These are phyloP conservation scores for Psophia crepitans DNA, from an alignment of 2,113 vertebrate species.

Conservation along the genomic window DNA sequence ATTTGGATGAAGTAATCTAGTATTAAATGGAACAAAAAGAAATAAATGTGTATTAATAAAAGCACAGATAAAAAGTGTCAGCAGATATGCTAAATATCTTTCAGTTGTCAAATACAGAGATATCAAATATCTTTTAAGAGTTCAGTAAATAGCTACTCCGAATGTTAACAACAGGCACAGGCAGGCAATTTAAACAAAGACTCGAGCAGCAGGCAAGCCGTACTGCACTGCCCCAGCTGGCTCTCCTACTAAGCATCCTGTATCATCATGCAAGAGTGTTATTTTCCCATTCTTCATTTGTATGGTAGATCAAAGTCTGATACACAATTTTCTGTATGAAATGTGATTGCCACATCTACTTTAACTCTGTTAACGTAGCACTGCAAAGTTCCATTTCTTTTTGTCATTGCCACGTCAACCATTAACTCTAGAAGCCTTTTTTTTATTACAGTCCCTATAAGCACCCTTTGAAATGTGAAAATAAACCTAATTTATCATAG, in stretches of 20 bases:
- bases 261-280: neutral
- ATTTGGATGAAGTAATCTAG: neutral
- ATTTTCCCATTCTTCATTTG: neutral
- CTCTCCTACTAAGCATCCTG: neutral
- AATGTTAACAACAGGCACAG: neutral
- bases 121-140: neutral
- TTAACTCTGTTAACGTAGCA: neutral
- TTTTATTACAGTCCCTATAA: neutral
- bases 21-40: neutral
- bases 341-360: neutral
- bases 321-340: neutral
- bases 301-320: neutral
- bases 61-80: neutral
- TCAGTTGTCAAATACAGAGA: neutral
- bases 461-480: neutral
- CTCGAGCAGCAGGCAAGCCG: neutral
- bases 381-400: neutral
- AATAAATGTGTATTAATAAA: neutral
- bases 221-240: neutral
- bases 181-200: neutral
- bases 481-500: neutral
- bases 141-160: neutral
- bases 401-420: neutral
- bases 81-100: neutral
- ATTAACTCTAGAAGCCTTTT: neutral